Base-by-base conservation (phyloP, 2,797 vertebrate species). In the Pipistrellus pipistrellus region DNA sequence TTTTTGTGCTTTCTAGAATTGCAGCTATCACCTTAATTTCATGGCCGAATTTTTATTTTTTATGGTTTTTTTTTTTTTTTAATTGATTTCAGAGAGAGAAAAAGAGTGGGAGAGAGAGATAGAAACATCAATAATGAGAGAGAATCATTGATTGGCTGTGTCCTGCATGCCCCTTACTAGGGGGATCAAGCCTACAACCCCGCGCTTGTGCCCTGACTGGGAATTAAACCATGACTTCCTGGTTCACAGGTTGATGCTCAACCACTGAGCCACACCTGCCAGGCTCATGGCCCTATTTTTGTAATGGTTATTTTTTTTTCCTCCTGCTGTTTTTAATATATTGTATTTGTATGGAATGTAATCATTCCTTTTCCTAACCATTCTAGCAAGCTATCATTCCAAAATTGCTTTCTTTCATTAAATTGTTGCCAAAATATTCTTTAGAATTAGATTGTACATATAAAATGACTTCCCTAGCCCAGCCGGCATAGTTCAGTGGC, bases 1-100 rank as follows among this genome's bases (percentile, higher is more conserved):
- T 81, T 80, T 86, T 51, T 91, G n/a, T 87, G 66, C 68, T 92
- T 90, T 87, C 84, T 59, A 85, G 84, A 89, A 76, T 62, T 82
- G n/a, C 23, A 57, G 13, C 68, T 76, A 13, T 71, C 13, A 15
- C 44, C 62, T 81, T 80, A 83, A 93, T 82, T 85, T 82, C 48
- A 68, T 85, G 32, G 21, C 48, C 51, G 21, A 62, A 6, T 48
- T 78, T 57, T 89, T 76, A 53, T 44, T 44, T 62, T 27, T 41
- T 57, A 53, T 53, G 53, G 53, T 55, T 10, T 55, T 3, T 1
- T 55, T 8, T 3, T 4, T 10, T 23, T 57, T 57, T 57, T 9
- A 23, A 57, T 25, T 57, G 9, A 57, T 57, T 57, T 23, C 55
- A 57, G 55, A 21, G 21, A 57, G 55, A 57, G 55, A 21, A 9